Percentiles rank a stretch among this genome's conserved stretches.
phyloP scores from a whole-genome alignment of 2,888 invertebrate species.

The Andricus curvator region DNA sequence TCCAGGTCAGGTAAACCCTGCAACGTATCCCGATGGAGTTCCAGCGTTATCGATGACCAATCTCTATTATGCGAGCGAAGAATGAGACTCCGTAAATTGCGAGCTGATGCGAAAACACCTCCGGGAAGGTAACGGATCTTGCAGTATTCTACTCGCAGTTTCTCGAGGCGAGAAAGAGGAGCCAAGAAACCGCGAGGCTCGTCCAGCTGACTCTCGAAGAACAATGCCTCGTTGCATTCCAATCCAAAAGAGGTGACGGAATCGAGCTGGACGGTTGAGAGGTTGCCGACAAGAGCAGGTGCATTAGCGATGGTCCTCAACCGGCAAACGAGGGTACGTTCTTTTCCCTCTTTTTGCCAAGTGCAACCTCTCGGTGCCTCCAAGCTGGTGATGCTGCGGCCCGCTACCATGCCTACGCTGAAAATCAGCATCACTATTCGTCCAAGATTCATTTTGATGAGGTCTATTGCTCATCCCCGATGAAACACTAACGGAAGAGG shows the following conservation, averaged over 20 bases:
- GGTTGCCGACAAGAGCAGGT: constrained; percentile 84
- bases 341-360: constrained; percentile 81
- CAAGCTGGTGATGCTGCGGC: constrained; percentile 73
- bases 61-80: constrained; percentile 88
- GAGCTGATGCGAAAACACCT: constrained; percentile 84
- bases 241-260: constrained; percentile 84
- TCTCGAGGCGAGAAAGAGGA: constrained; percentile 83
- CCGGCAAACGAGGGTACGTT: constrained; percentile 82
- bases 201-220: constrained; percentile 86
- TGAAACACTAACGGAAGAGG: background rate
- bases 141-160: constrained; percentile 87
- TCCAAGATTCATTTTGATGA: constrained; percentile 49
- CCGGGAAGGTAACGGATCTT: constrained; percentile 88
- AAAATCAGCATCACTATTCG: constrained; percentile 59
- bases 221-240: constrained; percentile 87
- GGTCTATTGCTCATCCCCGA: constrained; percentile 47
- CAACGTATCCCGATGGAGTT: constrained; percentile 86
- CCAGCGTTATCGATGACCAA: constrained; percentile 89
- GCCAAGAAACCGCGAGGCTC: constrained; percentile 79
- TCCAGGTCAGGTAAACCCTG: constrained; percentile 84
- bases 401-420: constrained; percentile 50
- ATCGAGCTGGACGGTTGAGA: constrained; percentile 85
- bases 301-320: constrained; percentile 86
- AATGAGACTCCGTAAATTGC: constrained; percentile 84
- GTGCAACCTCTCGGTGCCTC: constrained; percentile 87